Evolutionary conservation across 1,140 invertebrate species (phyloP).

Genomic region (Anadara kagoshimensis): DNA sequence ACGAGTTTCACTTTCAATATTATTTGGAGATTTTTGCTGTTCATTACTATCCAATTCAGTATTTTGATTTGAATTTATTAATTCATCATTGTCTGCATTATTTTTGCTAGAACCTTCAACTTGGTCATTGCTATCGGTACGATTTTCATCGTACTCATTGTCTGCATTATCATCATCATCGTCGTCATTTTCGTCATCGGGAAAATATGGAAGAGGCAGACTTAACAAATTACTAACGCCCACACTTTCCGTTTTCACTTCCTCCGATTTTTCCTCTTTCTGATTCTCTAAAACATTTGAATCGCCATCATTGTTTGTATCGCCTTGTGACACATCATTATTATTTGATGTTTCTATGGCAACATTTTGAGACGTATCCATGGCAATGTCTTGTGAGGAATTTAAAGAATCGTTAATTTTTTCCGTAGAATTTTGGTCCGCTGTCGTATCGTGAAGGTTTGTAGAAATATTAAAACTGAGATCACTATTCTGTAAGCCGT

Average conservation of each 20-base stretch:
- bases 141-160: neutral
- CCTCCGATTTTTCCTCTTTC: neutral
- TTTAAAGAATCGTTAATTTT: too few relatives aligned
- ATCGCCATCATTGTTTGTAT: too few relatives aligned
- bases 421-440: too few relatives aligned
- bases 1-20: neutral
- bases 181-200: neutral
- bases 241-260: neutral
- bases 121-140: neutral
- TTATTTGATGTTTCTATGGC: too few relatives aligned
- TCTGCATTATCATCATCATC: neutral
- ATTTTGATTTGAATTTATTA: too few relatives aligned
- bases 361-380: too few relatives aligned
- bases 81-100: neutral
- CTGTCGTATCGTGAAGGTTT: too few relatives aligned
- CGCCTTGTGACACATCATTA: too few relatives aligned
- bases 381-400: too few relatives aligned
- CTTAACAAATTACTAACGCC: neutral
- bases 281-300: neutral
- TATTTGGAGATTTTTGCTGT: neutral
- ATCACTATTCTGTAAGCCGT: too few relatives aligned
- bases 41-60: too few relatives aligned
- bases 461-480: too few relatives aligned
- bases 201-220: neutral
- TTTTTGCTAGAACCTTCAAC: neutral